Evolutionary conservation across 2,888 invertebrate species (phyloP).

Genomic region (Trichogramma evanescens): DNA sequence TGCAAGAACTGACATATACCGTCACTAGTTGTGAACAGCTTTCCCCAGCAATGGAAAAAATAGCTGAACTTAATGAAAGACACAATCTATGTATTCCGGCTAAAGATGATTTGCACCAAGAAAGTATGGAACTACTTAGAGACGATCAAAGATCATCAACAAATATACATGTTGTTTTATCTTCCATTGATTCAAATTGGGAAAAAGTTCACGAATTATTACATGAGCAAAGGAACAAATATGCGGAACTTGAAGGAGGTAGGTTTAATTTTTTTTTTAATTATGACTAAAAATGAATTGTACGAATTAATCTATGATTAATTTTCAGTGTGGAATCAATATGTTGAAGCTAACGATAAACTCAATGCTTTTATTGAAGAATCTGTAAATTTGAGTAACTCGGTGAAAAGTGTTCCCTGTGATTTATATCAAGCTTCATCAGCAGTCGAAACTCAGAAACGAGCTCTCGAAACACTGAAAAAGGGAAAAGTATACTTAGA

Average conservation of each 20-base stretch:
- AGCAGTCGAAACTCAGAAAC: slow-evolving; percentile 67
- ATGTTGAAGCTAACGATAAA: slow-evolving; percentile 65
- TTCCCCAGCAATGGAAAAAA: slow-evolving; percentile 50
- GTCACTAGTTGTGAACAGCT: slow-evolving; percentile 50
- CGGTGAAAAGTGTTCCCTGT: slow-evolving; percentile 60
- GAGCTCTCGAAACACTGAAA: slow-evolving; percentile 66
- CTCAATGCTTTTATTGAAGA: slow-evolving; percentile 65
- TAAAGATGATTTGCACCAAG: slow-evolving; percentile 68
- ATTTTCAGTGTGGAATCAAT: slow-evolving; percentile 59
- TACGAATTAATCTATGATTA: background rate
- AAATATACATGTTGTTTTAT: slow-evolving; percentile 70
- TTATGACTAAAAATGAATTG: background rate
- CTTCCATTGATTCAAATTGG: slow-evolving; percentile 73
- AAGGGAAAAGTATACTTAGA: slow-evolving; percentile 70
- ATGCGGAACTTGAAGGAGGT: slow-evolving; percentile 60
- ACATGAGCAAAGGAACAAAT: slow-evolving; percentile 67
- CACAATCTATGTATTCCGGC: slow-evolving; percentile 57
- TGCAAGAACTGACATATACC: slow-evolving; percentile 54
- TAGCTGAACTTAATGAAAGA: slow-evolving; percentile 50
- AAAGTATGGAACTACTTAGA: slow-evolving; percentile 72
- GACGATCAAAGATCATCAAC: slow-evolving; percentile 76
- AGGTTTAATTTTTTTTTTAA: background rate
- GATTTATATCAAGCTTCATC: slow-evolving; percentile 68
- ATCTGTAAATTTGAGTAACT: slow-evolving; percentile 60
- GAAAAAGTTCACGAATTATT: slow-evolving; percentile 71